Evolutionary conservation across 1,140 invertebrate genomes (phyloP).

Genomic region (Hyles vespertilio): DNA sequence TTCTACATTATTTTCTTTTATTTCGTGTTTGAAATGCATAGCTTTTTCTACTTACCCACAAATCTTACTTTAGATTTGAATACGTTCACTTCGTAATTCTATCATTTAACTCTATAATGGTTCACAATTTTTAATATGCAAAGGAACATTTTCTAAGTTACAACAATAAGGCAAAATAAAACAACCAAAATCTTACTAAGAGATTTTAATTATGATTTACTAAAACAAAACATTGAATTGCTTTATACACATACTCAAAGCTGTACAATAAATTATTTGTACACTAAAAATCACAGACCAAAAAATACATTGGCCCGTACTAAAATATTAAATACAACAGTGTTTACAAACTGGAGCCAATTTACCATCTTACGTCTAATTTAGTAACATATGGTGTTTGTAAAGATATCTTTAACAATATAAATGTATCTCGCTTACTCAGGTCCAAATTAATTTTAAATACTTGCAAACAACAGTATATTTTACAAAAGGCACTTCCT

Average conservation of each 20-base stretch:
- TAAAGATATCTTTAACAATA: not conserved
- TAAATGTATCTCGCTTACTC: not conserved
- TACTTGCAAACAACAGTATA: not conserved
- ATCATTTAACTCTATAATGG: no score
- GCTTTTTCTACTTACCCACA: no score
- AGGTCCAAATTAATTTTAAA: no score
- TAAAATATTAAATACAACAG: not conserved
- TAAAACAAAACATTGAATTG: conserved; percentile 30
- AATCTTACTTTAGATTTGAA: no score
- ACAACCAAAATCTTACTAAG: not conserved
- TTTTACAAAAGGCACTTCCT: conserved; percentile 9
- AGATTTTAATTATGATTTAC: conserved; percentile 25
- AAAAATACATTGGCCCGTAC: not conserved
- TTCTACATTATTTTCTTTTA: conserved; percentile 49
- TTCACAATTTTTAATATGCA: no score
- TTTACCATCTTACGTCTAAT: no score
- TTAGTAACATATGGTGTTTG: not conserved
- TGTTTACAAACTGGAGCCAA: not conserved
- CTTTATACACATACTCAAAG: conserved; percentile 30
- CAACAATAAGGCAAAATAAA: no score
- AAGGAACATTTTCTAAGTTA: no score
- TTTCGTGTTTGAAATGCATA: not conserved
- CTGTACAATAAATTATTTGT: conserved; percentile 29
- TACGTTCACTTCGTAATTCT: no score
- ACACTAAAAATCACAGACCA: conserved; percentile 6